These are phyloP conservation scores for Acropora tenuis DNA, from an alignment of 64 coral and sea anemone species.

Conservation along the genomic window DNA sequence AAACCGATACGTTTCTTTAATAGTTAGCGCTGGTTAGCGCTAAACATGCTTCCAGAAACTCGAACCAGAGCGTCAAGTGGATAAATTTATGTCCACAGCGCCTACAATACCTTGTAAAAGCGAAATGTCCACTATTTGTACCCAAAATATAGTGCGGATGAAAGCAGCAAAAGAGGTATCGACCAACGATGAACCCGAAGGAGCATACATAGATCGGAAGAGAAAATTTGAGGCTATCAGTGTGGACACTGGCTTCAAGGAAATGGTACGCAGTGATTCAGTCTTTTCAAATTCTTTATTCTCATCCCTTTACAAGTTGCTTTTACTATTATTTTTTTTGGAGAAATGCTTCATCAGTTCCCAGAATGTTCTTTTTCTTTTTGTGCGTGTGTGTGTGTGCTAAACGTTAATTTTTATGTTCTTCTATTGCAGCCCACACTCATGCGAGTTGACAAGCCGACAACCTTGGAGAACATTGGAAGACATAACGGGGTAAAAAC, in stretches of 20 bases:
- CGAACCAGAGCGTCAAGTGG: background rate
- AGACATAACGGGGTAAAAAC: constrained; percentile 13
- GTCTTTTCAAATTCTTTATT: background rate
- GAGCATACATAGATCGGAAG: background rate
- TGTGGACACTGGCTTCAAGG: background rate
- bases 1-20: too few species aligned
- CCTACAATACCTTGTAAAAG: background rate
- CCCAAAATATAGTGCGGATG: background rate
- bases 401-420: background rate
- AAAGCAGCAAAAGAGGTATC: background rate
- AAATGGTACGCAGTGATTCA: background rate
- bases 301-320: background rate
- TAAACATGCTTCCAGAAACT: too few species aligned
- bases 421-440: background rate
- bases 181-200: background rate
- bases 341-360: background rate
- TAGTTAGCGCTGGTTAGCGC: too few species aligned
- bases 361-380: too few species aligned
- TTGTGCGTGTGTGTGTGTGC: too few species aligned
- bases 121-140: background rate
- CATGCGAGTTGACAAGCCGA: constrained; percentile 30
- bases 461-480: constrained; percentile 25
- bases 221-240: background rate
- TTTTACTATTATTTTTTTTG: background rate
- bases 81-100: background rate